A percentile compares a stretch with the other conserved stretches of the same genome.
These are phyloP conservation scores for Lampropteryx suffumata DNA, from an alignment of 2,888 invertebrate genomes.

Conservation along the genomic window DNA sequence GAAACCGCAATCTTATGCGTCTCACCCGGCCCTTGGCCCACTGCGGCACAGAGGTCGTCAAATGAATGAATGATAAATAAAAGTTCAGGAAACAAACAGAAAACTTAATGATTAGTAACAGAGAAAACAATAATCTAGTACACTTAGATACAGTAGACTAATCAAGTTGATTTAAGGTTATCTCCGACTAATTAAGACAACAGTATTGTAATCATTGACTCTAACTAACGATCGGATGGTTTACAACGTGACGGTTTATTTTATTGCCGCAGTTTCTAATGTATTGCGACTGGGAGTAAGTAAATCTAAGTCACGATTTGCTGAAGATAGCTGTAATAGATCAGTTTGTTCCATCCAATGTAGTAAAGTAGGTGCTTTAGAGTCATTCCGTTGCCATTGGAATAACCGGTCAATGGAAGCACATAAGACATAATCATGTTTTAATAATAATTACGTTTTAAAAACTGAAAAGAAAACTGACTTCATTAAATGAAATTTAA, in stretches of 20 bases:
- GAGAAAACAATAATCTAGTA: slow-evolving; percentile 1
- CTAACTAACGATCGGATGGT: slow-evolving; percentile 38
- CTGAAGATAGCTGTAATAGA: slow-evolving; percentile 27
- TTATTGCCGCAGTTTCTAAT: slow-evolving; percentile 29
- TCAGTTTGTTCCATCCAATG: slow-evolving; percentile 9
- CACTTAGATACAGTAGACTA: slow-evolving; percentile 7
- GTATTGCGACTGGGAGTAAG: slow-evolving; percentile 23
- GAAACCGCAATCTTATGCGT: no score
- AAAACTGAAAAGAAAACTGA: no score
- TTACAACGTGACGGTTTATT: slow-evolving; percentile 29
- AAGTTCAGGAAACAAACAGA: no score
- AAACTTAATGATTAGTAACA: background rate
- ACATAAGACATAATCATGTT: background rate
- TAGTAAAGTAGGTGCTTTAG: slow-evolving; percentile 4
- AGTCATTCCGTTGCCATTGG: background rate
- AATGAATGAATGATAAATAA: no score
- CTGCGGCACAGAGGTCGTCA: no score
- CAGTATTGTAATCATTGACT: slow-evolving; percentile 39
- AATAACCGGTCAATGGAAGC: background rate
- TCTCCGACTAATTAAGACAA: slow-evolving; percentile 41
- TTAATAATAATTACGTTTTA: no score
- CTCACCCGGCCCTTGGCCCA: no score
- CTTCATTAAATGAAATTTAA: no score
- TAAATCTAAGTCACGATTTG: slow-evolving; percentile 30
- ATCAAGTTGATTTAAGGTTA: slow-evolving; percentile 37